Conservation (phyloP, 2,797 vertebrate species). For the Poecilia gillii region DNA sequence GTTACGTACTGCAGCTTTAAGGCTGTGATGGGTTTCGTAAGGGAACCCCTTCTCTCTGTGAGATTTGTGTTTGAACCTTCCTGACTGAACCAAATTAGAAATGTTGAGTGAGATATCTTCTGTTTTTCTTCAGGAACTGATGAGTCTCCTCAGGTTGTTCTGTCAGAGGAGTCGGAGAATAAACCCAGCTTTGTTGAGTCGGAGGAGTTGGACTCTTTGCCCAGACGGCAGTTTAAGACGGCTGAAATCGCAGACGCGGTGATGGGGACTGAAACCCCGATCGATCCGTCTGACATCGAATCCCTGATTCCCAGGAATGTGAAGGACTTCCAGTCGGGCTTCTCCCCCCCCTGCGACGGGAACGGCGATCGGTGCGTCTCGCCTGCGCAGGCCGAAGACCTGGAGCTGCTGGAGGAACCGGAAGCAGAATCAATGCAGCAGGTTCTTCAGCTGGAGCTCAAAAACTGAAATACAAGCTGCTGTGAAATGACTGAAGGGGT, state of each 20-base stretch:
- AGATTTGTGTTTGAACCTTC: neutral
- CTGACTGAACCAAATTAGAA: neutral
- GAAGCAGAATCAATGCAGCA: conserved; percentile 57
- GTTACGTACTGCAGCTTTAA: neutral
- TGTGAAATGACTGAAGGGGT: neutral
- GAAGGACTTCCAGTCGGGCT: conserved; percentile 64
- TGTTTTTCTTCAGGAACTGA: conserved; percentile 48
- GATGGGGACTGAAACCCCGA: conserved; percentile 77
- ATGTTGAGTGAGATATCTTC: neutral
- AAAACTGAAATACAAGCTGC: neutral
- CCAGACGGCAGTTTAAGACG: conserved; percentile 80
- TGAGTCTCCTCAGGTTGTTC: conserved; percentile 44
- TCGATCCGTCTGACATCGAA: conserved; percentile 74
- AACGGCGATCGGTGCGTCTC: conserved; percentile 48
- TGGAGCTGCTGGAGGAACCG: conserved; percentile 13
- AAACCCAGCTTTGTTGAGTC: conserved; percentile 72
- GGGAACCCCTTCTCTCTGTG: neutral
- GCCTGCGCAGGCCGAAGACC: conserved; percentile 11
- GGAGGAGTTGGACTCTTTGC: conserved; percentile 58
- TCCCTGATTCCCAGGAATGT: conserved; percentile 84
- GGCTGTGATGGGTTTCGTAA: neutral
- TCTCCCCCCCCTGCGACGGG: conserved; percentile 72
- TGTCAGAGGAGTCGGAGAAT: conserved; percentile 65
- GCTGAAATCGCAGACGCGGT: conserved; percentile 88
- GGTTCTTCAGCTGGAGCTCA: conserved; percentile 30